These are phyloP conservation scores for Acanthisitta chloris DNA, from an alignment of 2,113 vertebrate species.

Conservation along the genomic window DNA sequence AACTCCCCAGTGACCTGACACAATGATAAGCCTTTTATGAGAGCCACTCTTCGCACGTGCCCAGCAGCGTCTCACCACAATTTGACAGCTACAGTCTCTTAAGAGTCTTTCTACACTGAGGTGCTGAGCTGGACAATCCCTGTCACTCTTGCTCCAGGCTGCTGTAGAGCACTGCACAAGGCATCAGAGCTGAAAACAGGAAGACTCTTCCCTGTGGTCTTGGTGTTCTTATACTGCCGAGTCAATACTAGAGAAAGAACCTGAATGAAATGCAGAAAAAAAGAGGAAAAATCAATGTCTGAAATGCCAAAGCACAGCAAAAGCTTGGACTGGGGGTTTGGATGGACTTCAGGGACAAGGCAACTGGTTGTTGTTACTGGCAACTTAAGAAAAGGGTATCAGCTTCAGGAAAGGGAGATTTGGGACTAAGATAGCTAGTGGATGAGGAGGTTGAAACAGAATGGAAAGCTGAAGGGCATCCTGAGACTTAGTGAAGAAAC, in stretches of 20 bases:
- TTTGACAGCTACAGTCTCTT: not conserved
- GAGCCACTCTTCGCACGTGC: not conserved
- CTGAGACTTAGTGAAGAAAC: not conserved
- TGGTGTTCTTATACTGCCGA: not conserved
- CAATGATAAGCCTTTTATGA: not conserved
- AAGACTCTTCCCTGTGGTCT: not conserved
- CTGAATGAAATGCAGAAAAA: not conserved
- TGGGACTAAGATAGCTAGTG: not conserved
- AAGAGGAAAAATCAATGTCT: not conserved
- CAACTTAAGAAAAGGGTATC: not conserved
- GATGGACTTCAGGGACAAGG: not conserved
- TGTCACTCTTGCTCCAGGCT: rapidly evolving
- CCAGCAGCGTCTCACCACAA: not conserved
- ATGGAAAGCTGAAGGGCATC: not conserved
- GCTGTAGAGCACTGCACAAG: not conserved
- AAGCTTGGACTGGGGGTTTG: not conserved
- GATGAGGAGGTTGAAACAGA: not conserved
- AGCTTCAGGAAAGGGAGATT: not conserved
- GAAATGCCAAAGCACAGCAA: not conserved
- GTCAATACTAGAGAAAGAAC: not conserved
- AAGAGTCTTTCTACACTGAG: not conserved
- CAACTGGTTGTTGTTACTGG: not conserved
- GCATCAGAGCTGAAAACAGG: not conserved
- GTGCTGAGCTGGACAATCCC: not conserved
- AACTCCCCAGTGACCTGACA: not conserved